Conservation (phyloP, 1,140 invertebrate species). For the Drosophila nigromelanica region DNA sequence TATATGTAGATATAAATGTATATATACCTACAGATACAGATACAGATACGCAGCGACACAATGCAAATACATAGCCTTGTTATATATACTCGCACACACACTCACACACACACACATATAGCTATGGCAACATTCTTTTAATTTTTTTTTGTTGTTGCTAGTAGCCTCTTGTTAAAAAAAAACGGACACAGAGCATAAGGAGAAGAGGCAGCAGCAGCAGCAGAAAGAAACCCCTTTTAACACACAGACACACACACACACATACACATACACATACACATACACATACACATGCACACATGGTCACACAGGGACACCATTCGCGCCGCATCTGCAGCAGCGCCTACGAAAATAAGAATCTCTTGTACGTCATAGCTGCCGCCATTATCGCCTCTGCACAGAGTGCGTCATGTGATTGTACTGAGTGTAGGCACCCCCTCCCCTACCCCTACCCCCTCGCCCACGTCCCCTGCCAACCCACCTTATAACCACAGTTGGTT, state of each 20-base stretch:
- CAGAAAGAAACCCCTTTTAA: constrained; percentile 26
- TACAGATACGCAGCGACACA: constrained; percentile 10
- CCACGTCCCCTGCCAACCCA: too few species aligned
- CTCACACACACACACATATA: constrained; percentile 4
- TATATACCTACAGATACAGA: neutral
- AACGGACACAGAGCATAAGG: constrained; percentile 26
- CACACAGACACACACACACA: constrained; percentile 13
- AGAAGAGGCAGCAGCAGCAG: constrained; percentile 10
- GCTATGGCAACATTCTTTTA: constrained; percentile 19
- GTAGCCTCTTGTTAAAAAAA: constrained; percentile 38
- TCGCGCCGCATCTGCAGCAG: constrained; percentile 36
- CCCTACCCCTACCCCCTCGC: too few species aligned
- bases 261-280: constrained; percentile 8
- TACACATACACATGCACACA: neutral
- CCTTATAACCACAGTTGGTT: too few species aligned
- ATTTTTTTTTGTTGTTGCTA: constrained; percentile 31
- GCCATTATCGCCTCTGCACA: constrained; percentile 7
- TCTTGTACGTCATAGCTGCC: constrained; percentile 12
- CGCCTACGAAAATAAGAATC: constrained; percentile 34
- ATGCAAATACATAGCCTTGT: constrained; percentile 33
- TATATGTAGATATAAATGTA: neutral
- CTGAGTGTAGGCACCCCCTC: too few species aligned
- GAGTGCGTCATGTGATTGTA: constrained; percentile 1
- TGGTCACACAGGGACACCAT: constrained; percentile 21
- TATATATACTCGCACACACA: constrained; percentile 9